These are phyloP conservation scores for Sebastes dallii DNA, from an alignment of 2,797 vertebrate species.

Conservation along the genomic window DNA sequence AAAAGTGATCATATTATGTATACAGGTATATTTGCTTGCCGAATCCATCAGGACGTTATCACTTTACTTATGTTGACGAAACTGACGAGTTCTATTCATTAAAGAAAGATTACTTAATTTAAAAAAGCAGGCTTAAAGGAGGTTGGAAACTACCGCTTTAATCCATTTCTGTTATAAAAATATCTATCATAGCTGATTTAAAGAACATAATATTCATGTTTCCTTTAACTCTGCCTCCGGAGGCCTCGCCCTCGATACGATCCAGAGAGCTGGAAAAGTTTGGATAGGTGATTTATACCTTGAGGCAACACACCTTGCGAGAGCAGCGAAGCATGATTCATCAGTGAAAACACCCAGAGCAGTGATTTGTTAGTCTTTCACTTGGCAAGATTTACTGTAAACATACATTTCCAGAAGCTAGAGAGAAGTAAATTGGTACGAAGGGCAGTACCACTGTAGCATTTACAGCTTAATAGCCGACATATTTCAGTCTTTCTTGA, in stretches of 20 bases:
- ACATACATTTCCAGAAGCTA: not conserved
- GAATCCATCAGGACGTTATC: no score
- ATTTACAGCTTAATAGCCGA: not conserved
- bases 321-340: conserved; percentile 29
- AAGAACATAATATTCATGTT: conserved; percentile 4
- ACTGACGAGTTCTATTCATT: no score
- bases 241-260: not conserved
- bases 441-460: not conserved
- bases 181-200: not conserved
- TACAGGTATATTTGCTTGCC: no score
- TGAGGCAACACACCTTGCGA: conserved; percentile 47
- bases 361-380: conserved; percentile 4
- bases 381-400: conserved; percentile 18
- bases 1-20: no score
- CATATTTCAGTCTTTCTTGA: not conserved
- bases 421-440: not conserved
- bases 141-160: no score
- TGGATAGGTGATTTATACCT: conserved; percentile 12
- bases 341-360: conserved; percentile 44
- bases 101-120: no score
- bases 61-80: no score
- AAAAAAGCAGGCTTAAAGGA: no score
- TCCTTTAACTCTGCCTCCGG: not conserved
- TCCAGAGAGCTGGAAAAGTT: not conserved
- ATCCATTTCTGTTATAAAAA: not conserved